Percentiles rank a stretch among this genome's conserved stretches.
Evolutionary conservation across 2,797 vertebrate species (phyloP).

Genomic region (Leptodactylus fallax): DNA sequence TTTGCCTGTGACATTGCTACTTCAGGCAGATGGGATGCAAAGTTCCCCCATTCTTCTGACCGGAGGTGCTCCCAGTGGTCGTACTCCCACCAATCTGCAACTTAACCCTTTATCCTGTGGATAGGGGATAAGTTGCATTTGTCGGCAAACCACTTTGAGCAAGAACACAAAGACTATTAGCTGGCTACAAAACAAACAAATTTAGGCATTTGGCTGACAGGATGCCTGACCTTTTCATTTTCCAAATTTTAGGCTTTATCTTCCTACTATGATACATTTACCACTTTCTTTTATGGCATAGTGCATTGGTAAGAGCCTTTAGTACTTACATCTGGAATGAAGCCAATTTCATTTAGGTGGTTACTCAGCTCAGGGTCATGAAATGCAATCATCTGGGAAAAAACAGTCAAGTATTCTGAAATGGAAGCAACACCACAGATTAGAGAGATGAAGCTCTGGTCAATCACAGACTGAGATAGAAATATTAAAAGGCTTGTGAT

Average conservation of each 20-base stretch:
- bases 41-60: too few species aligned
- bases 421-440: conserved; percentile 64
- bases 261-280: not conserved
- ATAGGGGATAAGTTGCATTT: too few species aligned
- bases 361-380: conserved; percentile 98
- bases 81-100: too few species aligned
- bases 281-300: not conserved
- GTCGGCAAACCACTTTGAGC: too few species aligned
- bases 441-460: not conserved
- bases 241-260: not conserved
- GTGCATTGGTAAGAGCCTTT: conserved; percentile 24
- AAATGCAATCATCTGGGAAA: conserved; percentile 99
- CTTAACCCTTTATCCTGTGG: too few species aligned
- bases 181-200: too few species aligned
- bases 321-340: conserved; percentile 96
- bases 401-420: conserved; percentile 96
- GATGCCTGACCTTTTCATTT: not conserved
- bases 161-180: too few species aligned
- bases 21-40: too few species aligned
- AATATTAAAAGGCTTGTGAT: not conserved
- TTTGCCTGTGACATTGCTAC: too few species aligned
- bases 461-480: not conserved
- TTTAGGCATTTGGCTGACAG: not conserved
- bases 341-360: conserved; percentile 97
- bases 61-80: too few species aligned